Conservation (phyloP, 2,888 invertebrate species). For the Torymus texanus region DNA sequence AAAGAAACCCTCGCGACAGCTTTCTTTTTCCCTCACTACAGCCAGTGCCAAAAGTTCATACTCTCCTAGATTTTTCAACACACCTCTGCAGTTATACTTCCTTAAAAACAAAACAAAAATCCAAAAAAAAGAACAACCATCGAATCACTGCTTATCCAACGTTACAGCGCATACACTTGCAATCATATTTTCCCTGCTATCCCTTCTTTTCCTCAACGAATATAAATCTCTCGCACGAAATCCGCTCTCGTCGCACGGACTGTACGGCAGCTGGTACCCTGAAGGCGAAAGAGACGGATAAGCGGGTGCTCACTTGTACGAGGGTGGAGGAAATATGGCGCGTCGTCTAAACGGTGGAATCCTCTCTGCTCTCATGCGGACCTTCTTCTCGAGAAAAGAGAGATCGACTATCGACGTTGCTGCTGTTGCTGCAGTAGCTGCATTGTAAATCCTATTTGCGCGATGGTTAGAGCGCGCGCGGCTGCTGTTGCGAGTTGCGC, state of each 20-base stretch:
- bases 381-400: constrained; percentile 1
- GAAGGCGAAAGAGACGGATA: neutral
- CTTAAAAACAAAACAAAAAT: too few relatives aligned
- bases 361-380: neutral
- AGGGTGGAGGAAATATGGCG: neutral
- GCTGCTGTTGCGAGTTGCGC: neutral
- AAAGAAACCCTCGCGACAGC: too few relatives aligned
- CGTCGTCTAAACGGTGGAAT: constrained; percentile 7
- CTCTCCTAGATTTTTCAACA: too few relatives aligned
- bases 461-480: neutral
- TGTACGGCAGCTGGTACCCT: neutral
- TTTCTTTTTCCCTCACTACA: too few relatives aligned
- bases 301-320: neutral
- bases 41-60: too few relatives aligned
- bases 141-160: too few relatives aligned
- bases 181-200: too few relatives aligned
- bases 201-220: too few relatives aligned
- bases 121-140: too few relatives aligned
- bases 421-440: neutral
- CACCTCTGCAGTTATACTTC: too few relatives aligned
- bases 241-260: neutral
- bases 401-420: constrained; percentile 20
- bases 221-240: constrained; percentile 3
- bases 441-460: constrained; percentile 38
- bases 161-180: too few relatives aligned